Evolutionary conservation across 2,888 invertebrate genomes (phyloP).

Genomic region (Epinotia nisella): DNA sequence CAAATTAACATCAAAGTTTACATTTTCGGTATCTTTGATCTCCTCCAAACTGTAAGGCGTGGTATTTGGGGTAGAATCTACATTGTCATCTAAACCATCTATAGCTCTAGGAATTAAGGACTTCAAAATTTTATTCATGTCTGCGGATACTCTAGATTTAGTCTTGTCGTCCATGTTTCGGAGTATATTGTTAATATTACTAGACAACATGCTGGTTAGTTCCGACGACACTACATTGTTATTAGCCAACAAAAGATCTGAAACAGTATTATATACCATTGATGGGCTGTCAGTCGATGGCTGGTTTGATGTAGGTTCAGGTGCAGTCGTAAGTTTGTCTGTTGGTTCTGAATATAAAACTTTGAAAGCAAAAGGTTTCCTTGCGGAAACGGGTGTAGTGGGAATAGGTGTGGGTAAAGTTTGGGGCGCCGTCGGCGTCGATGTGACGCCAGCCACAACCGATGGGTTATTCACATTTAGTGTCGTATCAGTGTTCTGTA

Average conservation of each 20-base stretch:
- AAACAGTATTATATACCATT: slow-evolving; percentile 82
- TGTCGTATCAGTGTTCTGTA: slow-evolving; percentile 79
- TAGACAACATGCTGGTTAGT: slow-evolving; percentile 83
- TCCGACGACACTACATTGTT: slow-evolving; percentile 79
- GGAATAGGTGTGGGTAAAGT: slow-evolving; percentile 62
- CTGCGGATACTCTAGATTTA: slow-evolving; percentile 79
- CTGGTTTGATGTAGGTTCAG: slow-evolving; percentile 68
- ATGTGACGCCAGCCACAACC: slow-evolving; percentile 74
- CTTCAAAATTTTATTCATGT: slow-evolving; percentile 81
- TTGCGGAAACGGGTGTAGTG: slow-evolving; percentile 74
- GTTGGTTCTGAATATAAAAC: slow-evolving; percentile 76
- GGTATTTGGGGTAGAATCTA: slow-evolving; percentile 70
- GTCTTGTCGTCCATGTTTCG: slow-evolving; percentile 76
- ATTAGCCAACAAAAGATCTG: slow-evolving; percentile 79
- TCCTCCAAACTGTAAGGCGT: slow-evolving; percentile 82
- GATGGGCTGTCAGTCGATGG: slow-evolving; percentile 75
- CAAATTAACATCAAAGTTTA: slow-evolving; percentile 58
- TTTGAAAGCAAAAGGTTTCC: slow-evolving; percentile 81
- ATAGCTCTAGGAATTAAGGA: slow-evolving; percentile 80
- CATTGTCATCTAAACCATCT: slow-evolving; percentile 68
- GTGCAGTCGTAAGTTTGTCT: slow-evolving; percentile 74
- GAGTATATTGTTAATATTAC: slow-evolving; percentile 77
- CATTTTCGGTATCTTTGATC: slow-evolving; percentile 77
- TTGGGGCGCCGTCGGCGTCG: slow-evolving; percentile 68
- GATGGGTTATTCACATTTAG: slow-evolving; percentile 80